Evolutionary conservation across 2,113 vertebrate species (phyloP), one percentile per base, ranked within the genome.

Genomic region (Thinocorus orbignyianus): DNA sequence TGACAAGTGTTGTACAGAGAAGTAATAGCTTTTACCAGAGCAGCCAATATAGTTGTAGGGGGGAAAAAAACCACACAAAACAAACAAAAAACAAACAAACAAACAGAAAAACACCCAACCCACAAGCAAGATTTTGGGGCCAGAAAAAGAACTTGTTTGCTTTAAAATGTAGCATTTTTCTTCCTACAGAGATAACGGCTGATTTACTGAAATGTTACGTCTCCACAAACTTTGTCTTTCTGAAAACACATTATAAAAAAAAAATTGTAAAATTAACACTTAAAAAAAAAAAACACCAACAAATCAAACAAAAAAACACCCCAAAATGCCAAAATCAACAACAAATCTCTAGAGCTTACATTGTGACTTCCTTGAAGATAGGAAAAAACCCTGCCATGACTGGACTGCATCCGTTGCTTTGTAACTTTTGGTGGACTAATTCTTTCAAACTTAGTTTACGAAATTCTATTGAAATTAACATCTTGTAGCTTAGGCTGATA

Each of bases 391-490:
- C 28, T 74, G 28, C 15, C 46, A 76, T 18, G 20, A 78, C 8
- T 54, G 24, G 31, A n/a, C 48, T 42, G 26, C 54, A 69, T 41
- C 66, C 31, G 46, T 51, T 65, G 42, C 42, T 76, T 52, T 69
- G 12, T 66, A 73, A 88, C 81, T 92, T 96, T 55, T 3, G 1
- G 31, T 93, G 76, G 96, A 93, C 72, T 10, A 86, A 72, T 95
- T 30, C 46, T 96, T 97, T 98, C 97, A 98, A 97, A 98, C 98
- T 98, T 97, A 98, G 94, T 97, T 98, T 95, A 94, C 93, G 92
- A 98, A 97, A 98, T 93, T 97, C 96, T 97, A 96, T 92, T 98
- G 97, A 98, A 98, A 98, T 97, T 98, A 98, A 97, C 86, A 94
- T 95, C 83, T 90, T 89, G 57, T 83, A 97, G 88, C 90, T 92